Evolutionary conservation across 2,888 invertebrate species (phyloP).

Genomic region (Philonicus albiceps): DNA sequence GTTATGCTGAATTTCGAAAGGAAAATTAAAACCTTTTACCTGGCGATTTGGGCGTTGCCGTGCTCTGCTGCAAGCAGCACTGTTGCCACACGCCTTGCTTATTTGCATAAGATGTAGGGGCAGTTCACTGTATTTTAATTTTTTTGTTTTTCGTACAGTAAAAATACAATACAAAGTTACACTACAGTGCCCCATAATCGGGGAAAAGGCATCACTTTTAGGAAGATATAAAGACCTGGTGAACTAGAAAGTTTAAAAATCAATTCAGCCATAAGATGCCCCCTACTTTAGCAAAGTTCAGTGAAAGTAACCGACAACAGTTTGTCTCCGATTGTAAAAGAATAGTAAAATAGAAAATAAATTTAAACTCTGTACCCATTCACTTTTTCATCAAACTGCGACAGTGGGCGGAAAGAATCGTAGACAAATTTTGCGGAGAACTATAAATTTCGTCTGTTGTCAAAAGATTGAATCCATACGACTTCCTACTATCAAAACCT

Average conservation of each 20-base stretch:
- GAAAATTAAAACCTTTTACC: constrained; percentile 12
- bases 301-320: background rate
- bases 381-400: background rate
- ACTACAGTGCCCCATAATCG: background rate
- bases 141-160: background rate
- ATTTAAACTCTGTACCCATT: background rate
- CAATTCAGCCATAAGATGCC: background rate
- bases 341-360: background rate
- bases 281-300: background rate
- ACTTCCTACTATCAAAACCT: constrained; percentile 18
- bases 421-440: background rate
- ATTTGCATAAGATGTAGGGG: constrained; percentile 5
- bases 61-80: background rate
- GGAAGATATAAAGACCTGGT: background rate
- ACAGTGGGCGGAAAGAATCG: constrained; percentile 2
- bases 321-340: background rate
- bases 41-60: constrained; percentile 5
- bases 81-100: background rate
- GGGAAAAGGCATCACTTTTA: background rate
- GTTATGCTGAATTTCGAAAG: constrained; percentile 21
- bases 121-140: background rate
- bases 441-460: background rate
- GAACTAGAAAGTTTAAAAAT: background rate
- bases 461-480: constrained; percentile 1
- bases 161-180: background rate